Evolutionary conservation across 2,797 vertebrate species (phyloP).

Genomic region (Eremophila alpestris): DNA sequence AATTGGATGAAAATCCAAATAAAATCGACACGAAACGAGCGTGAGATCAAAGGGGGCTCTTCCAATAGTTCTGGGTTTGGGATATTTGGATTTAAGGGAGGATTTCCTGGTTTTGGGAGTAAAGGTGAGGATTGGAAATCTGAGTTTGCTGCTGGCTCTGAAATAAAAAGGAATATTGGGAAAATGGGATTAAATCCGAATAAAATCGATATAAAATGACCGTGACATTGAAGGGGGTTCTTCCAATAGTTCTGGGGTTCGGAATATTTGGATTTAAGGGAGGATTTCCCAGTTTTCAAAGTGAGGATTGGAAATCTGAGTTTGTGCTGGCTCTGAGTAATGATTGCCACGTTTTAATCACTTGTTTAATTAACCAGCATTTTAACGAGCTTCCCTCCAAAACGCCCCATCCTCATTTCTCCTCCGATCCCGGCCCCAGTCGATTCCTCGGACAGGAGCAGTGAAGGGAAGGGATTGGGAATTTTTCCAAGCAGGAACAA

Average conservation of each 20-base stretch:
- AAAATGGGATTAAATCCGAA: rapidly evolving
- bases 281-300: not conserved
- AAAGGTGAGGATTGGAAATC: too few species aligned
- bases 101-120: not conserved
- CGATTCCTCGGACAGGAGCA: rapidly evolving
- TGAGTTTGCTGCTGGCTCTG: not conserved
- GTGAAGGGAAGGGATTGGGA: not conserved
- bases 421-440: rapidly evolving
- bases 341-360: not conserved
- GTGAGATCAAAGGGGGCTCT: not conserved
- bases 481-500: rapidly evolving
- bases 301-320: not conserved
- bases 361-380: not conserved
- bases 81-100: not conserved
- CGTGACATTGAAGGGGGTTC: rapidly evolving
- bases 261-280: not conserved
- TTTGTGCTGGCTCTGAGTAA: not conserved
- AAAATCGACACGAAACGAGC: not conserved
- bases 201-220: rapidly evolving
- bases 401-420: rapidly evolving
- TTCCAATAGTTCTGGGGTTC: rapidly evolving
- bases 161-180: not conserved
- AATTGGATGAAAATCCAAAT: not conserved
- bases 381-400: not conserved
- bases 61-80: too few species aligned